phyloP scores from a whole-genome alignment of 1,140 invertebrate species.

The Bombus waltoni region DNA sequence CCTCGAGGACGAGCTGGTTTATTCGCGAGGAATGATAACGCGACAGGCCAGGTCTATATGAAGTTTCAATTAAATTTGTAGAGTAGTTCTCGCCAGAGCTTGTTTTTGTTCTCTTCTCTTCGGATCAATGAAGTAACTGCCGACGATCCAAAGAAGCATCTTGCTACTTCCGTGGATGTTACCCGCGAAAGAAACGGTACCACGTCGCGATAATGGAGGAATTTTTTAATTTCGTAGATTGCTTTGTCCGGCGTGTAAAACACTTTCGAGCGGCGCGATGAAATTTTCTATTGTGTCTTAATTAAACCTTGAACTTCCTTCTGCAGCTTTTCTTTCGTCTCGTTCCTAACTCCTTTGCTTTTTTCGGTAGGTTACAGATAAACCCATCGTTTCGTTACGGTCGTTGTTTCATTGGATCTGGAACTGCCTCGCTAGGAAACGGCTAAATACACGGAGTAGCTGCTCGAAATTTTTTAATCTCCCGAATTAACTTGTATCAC shows the following conservation, averaged over 20 bases:
- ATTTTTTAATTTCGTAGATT: slow-evolving; percentile 42
- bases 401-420: not conserved
- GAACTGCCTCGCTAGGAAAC: not conserved
- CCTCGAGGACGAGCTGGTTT: too few species aligned
- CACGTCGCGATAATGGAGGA: not conserved
- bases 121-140: not conserved
- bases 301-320: slow-evolving; percentile 25
- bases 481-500: slow-evolving; percentile 13
- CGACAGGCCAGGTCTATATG: not conserved
- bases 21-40: not conserved
- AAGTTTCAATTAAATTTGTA: slow-evolving; percentile 9
- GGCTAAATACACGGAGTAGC: too few species aligned
- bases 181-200: not conserved
- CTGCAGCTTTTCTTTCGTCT: not conserved
- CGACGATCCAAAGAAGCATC: not conserved
- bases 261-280: not conserved
- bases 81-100: not conserved
- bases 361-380: too few species aligned
- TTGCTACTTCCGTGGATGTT: not conserved
- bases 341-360: not conserved
- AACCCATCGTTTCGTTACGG: not conserved
- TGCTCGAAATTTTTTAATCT: slow-evolving; percentile 7
- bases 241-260: slow-evolving; percentile 29
- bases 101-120: not conserved
- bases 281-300: slow-evolving; percentile 37